phyloP scores from a whole-genome alignment of 2,888 invertebrate species.

The Microctonus hyperodae region DNA sequence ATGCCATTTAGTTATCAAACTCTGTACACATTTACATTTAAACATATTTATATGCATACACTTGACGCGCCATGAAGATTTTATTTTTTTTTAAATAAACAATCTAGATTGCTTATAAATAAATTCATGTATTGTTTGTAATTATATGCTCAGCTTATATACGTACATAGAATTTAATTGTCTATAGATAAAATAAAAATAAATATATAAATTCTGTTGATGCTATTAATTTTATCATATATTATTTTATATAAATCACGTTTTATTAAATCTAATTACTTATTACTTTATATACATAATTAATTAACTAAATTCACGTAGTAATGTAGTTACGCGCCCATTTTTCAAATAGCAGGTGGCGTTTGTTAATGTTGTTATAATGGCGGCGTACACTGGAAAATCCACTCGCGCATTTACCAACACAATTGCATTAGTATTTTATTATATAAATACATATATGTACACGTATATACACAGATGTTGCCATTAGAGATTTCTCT shows the following conservation, averaged over 20 bases:
- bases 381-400: not conserved
- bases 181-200: not conserved
- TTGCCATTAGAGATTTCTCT: not conserved
- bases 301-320: too few species aligned
- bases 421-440: not conserved
- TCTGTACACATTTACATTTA: too few species aligned
- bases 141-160: not conserved
- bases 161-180: not conserved
- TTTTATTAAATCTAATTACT: too few species aligned
- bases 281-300: too few species aligned
- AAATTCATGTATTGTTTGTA: not conserved
- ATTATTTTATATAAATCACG: too few species aligned
- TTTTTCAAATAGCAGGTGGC: not conserved
- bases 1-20: not conserved
- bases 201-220: not conserved
- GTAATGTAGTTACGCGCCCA: not conserved
- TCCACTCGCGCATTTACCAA: not conserved
- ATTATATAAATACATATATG: not conserved
- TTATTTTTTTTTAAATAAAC: too few species aligned
- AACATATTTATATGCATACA: too few species aligned
- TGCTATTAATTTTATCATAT: not conserved
- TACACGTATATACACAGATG: not conserved
- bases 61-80: too few species aligned
- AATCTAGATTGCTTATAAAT: not conserved
- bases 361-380: not conserved